Base-by-base conservation (phyloP, 1,140 invertebrate species). In the Ladona fulva region DNA sequence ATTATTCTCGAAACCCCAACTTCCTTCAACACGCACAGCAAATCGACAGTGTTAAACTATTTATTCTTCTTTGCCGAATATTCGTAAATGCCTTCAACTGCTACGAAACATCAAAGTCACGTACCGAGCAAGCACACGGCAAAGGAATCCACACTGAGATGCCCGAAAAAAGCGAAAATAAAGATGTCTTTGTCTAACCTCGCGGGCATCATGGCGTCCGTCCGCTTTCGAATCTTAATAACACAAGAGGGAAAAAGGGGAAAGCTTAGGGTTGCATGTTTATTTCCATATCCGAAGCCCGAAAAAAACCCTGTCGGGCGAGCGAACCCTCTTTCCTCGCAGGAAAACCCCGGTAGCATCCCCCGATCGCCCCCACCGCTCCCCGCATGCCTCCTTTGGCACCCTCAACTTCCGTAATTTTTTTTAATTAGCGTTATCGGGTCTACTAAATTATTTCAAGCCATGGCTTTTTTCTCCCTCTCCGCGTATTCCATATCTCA, bases 341-440 rank as follows among this genome's bases (percentile, higher is more conserved):
- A 66, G 52, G n/a, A 66, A 16, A 66, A 66, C 3, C 52, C 44
- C 44, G n/a, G n/a, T n/a, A n/a, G n/a, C n/a, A n/a, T n/a, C n/a
- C 29, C 29, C 8, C 29, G 8, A 37, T 37, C 29, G 29, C 29
- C 29, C 29, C n/a, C n/a, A n/a, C n/a, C 44, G 44, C 19, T 19
- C 19, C 44, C 44, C 44, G 44, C 44, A 10, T 11, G 44, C 44
- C 14, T 66, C 52, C 52, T 66, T 66, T 66, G 14, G 52, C 52
- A 66, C 52, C 3, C 52, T 66, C 44, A 52, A 66, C 52, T 66
- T 66, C 52, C 52, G 52, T 66, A 66, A 66, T 66, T 66, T 66
- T 66, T 66, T 66, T 66, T 66, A 66, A 66, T 66, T 66, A 66
- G 52, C 52, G 52, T 66, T 66, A 66, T 66, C 52, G 52, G 52